phyloP scores from a whole-genome alignment of 2,888 invertebrate genomes.

The Cheiracanthium punctorium region DNA sequence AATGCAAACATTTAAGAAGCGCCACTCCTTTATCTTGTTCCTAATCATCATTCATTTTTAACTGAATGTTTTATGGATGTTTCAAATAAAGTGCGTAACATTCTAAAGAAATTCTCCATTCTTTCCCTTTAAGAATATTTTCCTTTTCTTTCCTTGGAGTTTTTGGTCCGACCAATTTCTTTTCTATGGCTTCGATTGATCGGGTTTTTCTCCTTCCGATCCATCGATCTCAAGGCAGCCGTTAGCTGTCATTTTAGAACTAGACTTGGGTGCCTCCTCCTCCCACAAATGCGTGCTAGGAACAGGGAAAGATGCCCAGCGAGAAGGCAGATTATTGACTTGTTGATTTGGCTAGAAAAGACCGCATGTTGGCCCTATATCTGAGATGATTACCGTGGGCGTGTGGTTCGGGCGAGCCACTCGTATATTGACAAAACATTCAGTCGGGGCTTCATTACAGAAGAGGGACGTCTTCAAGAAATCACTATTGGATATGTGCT shows the following conservation, averaged over 20 bases:
- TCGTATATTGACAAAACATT: background rate
- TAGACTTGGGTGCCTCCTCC: background rate
- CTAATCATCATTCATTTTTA: too few relatives aligned
- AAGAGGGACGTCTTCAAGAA: too few relatives aligned
- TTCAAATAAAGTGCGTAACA: slow-evolving; percentile 32
- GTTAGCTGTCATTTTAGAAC: slow-evolving; percentile 48
- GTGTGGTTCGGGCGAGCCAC: background rate
- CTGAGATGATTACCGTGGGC: background rate
- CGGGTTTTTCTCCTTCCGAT: slow-evolving; percentile 29
- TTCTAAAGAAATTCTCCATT: slow-evolving; percentile 14
- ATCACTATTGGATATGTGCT: too few relatives aligned
- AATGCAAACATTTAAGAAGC: too few relatives aligned
- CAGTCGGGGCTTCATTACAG: too few relatives aligned
- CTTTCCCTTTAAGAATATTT: background rate
- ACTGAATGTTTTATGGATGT: too few relatives aligned
- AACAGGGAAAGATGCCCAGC: background rate
- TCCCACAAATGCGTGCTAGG: background rate
- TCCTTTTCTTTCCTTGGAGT: background rate
- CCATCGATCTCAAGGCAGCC: slow-evolving; percentile 40
- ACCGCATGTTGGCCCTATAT: background rate
- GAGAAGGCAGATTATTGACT: background rate
- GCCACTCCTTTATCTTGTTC: too few relatives aligned
- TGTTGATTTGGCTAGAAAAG: background rate
- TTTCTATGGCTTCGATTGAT: slow-evolving; percentile 35
- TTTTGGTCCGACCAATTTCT: slow-evolving; percentile 21